Evolutionary conservation across 2,113 vertebrate species (phyloP).

Genomic region (Carlito syrichta): DNA sequence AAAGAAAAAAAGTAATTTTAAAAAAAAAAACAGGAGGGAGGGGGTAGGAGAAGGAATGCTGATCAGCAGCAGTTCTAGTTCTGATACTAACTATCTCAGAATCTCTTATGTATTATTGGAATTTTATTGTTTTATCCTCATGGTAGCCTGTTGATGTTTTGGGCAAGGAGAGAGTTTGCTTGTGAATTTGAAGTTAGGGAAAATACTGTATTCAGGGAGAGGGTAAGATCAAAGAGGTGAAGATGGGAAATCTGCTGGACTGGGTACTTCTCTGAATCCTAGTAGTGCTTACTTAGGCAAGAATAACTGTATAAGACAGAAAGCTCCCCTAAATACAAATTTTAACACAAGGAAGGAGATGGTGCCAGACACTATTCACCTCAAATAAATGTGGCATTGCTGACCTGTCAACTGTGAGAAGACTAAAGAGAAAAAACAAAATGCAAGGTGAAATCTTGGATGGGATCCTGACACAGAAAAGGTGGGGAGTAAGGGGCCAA

Average conservation of each 20-base stretch:
- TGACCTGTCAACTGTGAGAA: background rate
- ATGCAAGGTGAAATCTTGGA: no score
- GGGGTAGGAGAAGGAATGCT: background rate
- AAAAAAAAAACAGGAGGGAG: background rate
- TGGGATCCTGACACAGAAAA: background rate
- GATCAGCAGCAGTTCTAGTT: background rate
- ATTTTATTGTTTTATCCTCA: background rate
- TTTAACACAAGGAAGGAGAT: no score
- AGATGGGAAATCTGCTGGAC: background rate
- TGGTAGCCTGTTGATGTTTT: background rate
- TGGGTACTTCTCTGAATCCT: background rate
- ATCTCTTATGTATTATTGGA: background rate
- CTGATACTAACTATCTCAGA: background rate
- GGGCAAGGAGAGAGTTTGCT: background rate
- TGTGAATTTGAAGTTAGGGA: background rate
- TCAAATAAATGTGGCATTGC: background rate
- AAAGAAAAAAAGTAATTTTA: background rate
- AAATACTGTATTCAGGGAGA: background rate
- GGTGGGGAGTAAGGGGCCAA: no score
- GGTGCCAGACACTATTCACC: background rate
- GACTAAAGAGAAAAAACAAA: background rate
- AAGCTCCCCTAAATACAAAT: background rate
- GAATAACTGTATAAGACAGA: background rate
- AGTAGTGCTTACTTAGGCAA: accelerated
- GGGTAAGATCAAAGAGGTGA: background rate